Evolutionary conservation across 1,140 invertebrate species (phyloP).

Genomic region (Tetramorium alpestre): DNA sequence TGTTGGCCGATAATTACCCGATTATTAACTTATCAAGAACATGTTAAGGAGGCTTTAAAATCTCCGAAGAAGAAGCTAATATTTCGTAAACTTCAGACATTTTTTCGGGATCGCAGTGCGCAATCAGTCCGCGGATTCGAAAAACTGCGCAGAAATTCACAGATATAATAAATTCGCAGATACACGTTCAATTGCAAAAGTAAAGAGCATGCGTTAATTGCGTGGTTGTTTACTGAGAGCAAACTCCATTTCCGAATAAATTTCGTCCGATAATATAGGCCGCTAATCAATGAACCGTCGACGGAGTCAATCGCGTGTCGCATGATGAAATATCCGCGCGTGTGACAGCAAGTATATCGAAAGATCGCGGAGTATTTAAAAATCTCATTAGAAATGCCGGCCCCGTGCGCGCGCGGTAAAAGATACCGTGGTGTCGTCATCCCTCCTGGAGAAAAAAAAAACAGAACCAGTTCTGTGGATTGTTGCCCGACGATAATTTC

Average conservation of each 20-base stretch:
- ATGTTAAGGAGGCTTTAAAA: background rate
- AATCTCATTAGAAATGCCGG: background rate
- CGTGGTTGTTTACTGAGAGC: background rate
- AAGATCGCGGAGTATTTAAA: constrained; percentile 2
- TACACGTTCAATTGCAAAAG: background rate
- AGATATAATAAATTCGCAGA: constrained; percentile 2
- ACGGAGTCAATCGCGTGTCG: background rate
- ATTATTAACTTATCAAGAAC: background rate
- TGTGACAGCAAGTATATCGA: background rate
- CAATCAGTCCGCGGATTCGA: background rate
- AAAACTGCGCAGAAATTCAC: background rate
- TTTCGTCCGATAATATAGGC: constrained; percentile 32
- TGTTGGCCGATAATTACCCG: background rate
- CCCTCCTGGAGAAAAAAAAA: background rate
- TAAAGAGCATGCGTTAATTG: background rate
- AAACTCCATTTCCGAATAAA: constrained; percentile 13
- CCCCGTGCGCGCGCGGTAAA: background rate
- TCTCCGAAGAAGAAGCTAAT: background rate
- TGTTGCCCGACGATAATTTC: constrained; percentile 22
- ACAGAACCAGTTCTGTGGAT: constrained; percentile 25
- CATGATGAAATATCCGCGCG: constrained; percentile 29
- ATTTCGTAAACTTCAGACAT: background rate
- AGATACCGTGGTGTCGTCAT: constrained; percentile 10
- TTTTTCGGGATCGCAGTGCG: background rate
- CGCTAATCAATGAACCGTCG: constrained; percentile 42